phyloP scores from a whole-genome alignment of 2,888 invertebrate genomes.

The Tuta absoluta region DNA sequence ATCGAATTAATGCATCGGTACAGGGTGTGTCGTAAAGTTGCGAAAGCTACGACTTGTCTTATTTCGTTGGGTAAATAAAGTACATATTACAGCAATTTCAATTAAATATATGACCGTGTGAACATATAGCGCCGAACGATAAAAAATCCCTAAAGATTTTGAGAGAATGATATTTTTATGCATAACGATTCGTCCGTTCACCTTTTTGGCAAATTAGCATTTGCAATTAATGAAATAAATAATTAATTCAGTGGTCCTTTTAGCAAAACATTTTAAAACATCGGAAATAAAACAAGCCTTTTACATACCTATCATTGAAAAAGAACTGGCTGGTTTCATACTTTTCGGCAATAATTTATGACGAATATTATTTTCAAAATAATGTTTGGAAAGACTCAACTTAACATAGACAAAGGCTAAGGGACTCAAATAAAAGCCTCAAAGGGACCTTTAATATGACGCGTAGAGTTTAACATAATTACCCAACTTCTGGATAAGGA shows the following conservation, averaged over 20 bases:
- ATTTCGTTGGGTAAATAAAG: constrained; percentile 48
- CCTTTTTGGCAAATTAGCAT: constrained; percentile 24
- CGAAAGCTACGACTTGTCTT: constrained; percentile 48
- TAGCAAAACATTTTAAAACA: constrained; percentile 7
- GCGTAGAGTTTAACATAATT: constrained; percentile 31
- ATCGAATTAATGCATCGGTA: constrained; percentile 61
- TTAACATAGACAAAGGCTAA: neutral
- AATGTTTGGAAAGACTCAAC: neutral
- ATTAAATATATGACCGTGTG: constrained; percentile 32
- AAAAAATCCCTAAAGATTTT: constrained; percentile 26
- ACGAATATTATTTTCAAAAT: neutral
- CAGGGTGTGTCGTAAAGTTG: constrained; percentile 45
- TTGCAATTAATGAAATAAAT: constrained; percentile 14
- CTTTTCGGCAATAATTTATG: neutral
- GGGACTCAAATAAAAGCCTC: constrained; percentile 28
- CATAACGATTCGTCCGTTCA: constrained; percentile 5
- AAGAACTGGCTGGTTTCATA: no score
- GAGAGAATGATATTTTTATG: constrained; percentile 24
- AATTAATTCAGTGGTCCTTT: constrained; percentile 23
- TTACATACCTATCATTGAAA: no score
- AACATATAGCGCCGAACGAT: constrained; percentile 23
- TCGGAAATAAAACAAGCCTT: neutral
- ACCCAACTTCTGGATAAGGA: constrained; percentile 29
- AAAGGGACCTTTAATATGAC: constrained; percentile 28
- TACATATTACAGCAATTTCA: constrained; percentile 33